Evolutionary conservation across 2,888 invertebrate genomes (phyloP).

Genomic region (Aporophyla nigra): DNA sequence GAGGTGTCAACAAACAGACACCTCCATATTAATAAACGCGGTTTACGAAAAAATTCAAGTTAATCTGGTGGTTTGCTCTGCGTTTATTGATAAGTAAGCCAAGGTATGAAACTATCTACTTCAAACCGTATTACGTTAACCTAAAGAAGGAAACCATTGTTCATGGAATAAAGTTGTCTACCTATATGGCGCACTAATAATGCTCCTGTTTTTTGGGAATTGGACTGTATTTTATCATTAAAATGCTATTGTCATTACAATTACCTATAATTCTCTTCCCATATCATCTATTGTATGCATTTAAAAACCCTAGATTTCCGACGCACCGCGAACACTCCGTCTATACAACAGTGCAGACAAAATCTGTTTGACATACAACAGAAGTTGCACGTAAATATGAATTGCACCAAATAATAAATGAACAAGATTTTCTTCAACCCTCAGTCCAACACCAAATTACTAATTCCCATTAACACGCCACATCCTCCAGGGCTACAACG

Average conservation of each 20-base stretch:
- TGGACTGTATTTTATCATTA: neutral
- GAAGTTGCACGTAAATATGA: neutral
- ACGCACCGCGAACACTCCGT: neutral
- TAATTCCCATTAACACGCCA: conserved; percentile 33
- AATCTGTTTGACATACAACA: neutral
- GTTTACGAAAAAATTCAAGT: neutral
- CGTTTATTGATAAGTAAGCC: neutral
- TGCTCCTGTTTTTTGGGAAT: neutral
- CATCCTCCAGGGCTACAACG: neutral
- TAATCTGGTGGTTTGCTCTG: neutral
- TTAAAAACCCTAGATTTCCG: neutral
- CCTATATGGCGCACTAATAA: too few species aligned
- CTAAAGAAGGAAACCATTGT: neutral
- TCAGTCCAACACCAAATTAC: conserved; percentile 2
- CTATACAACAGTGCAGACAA: neutral
- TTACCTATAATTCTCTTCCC: neutral
- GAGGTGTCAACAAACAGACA: neutral
- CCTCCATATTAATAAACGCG: neutral
- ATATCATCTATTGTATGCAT: neutral
- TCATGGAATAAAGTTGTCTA: neutral
- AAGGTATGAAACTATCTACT: neutral
- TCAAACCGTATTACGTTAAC: neutral
- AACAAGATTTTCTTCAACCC: neutral
- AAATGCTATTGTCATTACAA: neutral
- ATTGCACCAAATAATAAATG: neutral